Base-by-base conservation (phyloP, 2,888 invertebrate species). In the Beris chalybata region DNA sequence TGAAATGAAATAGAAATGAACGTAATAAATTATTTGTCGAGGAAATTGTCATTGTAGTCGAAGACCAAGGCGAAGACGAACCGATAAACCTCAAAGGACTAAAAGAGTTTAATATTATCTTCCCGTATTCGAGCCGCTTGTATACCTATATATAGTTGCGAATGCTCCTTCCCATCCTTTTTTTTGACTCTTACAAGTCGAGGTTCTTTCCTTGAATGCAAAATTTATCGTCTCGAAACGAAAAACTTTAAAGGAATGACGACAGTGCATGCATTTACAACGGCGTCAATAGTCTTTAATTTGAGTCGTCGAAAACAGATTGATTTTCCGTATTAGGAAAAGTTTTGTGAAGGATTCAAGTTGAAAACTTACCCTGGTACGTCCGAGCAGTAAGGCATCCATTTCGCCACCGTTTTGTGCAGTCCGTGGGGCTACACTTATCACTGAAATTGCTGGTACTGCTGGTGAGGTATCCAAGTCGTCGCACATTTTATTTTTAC, bases 381-480 rank as follows among this genome's bases (percentile, higher is more conserved):
- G 83, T 71, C 90, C 90, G 65, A 91, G 84, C 71, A 91, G 85
- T 73, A 91, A 80, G 55, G 90, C 90, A 77, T 91, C 90, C 90
- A 91, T 90, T 83, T 90, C 90, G 72, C 89, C 88, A 79, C 89
- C 90, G 58, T 38, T 65, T 65, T 65, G 65, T 67, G 77, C 76
- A n/a, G 61, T 54, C 44, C 79, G 76, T 66, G 76, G 75, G 67
- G 76, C 74, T 52, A 74, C 75, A 74, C 79, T 79, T 53, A 72
- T 70, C 45, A 86, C 84, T 48, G 86, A 83, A 59, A 86, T 83
- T 78, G 86, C 85, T 7, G 84, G 83, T 78, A 85, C 86, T 70
- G 85, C 84, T 69, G 85, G 85, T 38, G 66, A 31, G 71, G 83
- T 48, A 48, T 67, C 66, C 45, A 67, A 58, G 48, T 65, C 63